phyloP scores from a whole-genome alignment of 2,797 vertebrate genomes.

The Bradypodion ventrale region DNA sequence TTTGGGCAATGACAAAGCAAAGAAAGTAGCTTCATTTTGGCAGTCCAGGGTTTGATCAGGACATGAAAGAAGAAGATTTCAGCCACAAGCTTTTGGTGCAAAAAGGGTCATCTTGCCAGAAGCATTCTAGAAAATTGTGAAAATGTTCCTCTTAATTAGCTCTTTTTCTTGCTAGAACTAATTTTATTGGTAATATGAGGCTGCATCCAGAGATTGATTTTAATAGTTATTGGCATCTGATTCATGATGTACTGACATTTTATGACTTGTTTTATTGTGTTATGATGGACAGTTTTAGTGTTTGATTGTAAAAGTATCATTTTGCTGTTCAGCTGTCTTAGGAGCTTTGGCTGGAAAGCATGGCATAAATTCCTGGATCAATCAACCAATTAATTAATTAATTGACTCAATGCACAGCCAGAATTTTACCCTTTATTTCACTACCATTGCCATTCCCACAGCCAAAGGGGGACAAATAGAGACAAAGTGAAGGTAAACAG shows the following conservation, averaged over 20 bases:
- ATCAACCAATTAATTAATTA: slow-evolving; percentile 14
- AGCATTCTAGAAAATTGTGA: background rate
- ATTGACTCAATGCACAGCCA: background rate
- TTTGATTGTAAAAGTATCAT: slow-evolving; percentile 2
- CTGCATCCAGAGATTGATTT: background rate
- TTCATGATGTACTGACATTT: background rate
- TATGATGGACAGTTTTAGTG: slow-evolving; percentile 10
- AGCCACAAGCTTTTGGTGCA: too few relatives aligned
- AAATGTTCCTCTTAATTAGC: background rate
- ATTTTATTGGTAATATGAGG: slow-evolving; percentile 1
- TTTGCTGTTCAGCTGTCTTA: background rate
- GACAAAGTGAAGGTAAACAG: too few relatives aligned
- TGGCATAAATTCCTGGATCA: slow-evolving; percentile 1
- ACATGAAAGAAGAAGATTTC: too few relatives aligned
- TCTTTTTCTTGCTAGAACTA: background rate
- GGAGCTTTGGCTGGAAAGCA: background rate
- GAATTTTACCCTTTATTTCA: background rate
- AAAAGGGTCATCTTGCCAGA: background rate
- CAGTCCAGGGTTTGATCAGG: too few relatives aligned
- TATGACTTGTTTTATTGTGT: slow-evolving; percentile 3
- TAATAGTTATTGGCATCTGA: background rate
- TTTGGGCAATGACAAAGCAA: too few relatives aligned
- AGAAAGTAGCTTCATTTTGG: too few relatives aligned
- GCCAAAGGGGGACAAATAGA: background rate
- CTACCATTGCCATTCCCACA: background rate